These are phyloP conservation scores for Cephalopterus ornatus DNA, from an alignment of 2,113 vertebrate genomes.

Conservation along the genomic window DNA sequence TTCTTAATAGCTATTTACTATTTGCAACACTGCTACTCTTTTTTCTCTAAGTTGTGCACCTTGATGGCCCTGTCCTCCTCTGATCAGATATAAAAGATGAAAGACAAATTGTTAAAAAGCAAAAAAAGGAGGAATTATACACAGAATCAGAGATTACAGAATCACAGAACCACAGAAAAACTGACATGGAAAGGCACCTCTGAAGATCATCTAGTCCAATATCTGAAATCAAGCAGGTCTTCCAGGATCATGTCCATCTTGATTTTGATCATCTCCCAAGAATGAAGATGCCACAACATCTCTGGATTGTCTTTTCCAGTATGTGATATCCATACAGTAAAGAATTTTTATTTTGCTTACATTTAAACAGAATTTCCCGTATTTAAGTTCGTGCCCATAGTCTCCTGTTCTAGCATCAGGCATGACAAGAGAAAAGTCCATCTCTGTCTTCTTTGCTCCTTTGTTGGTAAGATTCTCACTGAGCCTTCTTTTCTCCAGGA, in stretches of 20 bases:
- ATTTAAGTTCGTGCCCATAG: neutral
- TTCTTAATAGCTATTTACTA: neutral
- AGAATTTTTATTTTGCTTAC: neutral
- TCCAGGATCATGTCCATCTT: neutral
- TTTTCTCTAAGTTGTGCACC: neutral
- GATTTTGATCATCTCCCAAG: neutral
- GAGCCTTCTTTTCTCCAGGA: neutral
- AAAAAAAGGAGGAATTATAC: neutral
- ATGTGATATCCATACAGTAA: neutral
- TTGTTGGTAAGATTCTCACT: neutral
- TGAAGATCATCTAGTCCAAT: neutral
- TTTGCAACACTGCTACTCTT: neutral
- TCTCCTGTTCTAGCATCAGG: accelerated
- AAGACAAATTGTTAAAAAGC: neutral
- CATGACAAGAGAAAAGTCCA: neutral
- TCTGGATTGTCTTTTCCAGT: neutral
- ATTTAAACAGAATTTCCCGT: neutral
- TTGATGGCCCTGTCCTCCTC: neutral
- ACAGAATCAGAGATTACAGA: neutral
- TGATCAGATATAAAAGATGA: neutral
- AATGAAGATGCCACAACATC: neutral
- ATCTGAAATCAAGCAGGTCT: neutral
- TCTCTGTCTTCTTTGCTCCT: neutral
- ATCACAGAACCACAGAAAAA: neutral
- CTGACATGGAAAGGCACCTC: neutral